These are phyloP conservation scores for Orthosia cruda DNA, from an alignment of 2,888 invertebrate species.

Conservation along the genomic window DNA sequence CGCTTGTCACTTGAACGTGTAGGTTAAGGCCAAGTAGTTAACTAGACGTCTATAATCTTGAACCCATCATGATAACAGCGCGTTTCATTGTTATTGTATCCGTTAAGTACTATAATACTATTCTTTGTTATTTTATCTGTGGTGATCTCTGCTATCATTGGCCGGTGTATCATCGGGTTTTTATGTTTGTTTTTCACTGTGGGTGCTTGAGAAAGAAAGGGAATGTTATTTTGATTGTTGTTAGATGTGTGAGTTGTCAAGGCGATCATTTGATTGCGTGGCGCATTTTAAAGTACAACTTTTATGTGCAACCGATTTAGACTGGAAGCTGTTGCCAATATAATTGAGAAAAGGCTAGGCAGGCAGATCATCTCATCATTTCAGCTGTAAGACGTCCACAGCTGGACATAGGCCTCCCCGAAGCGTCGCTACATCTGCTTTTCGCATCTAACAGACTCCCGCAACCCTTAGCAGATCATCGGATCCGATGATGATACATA, in stretches of 20 bases:
- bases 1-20: background rate
- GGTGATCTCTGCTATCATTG: slow-evolving; percentile 44
- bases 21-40: background rate
- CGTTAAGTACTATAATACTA: slow-evolving; percentile 31
- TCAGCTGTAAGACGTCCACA: too few species aligned
- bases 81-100: slow-evolving; percentile 44
- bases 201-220: slow-evolving; percentile 2
- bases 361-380: too few species aligned
- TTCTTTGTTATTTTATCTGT: slow-evolving; percentile 50
- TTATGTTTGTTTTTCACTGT: slow-evolving; percentile 42
- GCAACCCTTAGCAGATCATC: too few species aligned
- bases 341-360: too few species aligned
- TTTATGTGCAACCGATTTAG: background rate
- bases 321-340: too few species aligned
- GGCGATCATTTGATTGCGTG: background rate
- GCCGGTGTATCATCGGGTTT: slow-evolving; percentile 35
- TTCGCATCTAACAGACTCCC: too few species aligned
- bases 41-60: slow-evolving; percentile 32
- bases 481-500: too few species aligned
- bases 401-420: too few species aligned
- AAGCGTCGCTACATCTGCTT: too few species aligned
- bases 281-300: background rate
- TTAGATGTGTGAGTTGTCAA: slow-evolving; percentile 3
- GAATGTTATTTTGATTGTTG: slow-evolving; percentile 30
- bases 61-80: slow-evolving; percentile 44